Conservation (phyloP, 2,888 invertebrate genomes). For the Apamea monoglypha region DNA sequence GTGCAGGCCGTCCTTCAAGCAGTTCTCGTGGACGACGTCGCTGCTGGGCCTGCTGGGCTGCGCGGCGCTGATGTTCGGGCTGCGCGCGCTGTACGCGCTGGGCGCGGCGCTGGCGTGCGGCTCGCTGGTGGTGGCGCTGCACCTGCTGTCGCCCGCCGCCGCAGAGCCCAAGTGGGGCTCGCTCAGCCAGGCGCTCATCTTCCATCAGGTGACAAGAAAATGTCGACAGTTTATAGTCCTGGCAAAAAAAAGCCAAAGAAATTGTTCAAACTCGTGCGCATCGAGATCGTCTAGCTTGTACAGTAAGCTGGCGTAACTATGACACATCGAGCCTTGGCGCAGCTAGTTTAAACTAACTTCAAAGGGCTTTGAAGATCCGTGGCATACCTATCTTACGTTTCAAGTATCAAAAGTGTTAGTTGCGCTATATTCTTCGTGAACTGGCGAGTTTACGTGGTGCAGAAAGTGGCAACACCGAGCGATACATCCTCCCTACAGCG, state of each 20-base stretch:
- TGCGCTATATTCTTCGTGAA: too few relatives aligned
- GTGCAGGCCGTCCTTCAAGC: conserved; percentile 97
- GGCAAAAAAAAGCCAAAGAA: neutral
- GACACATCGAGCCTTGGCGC: too few relatives aligned
- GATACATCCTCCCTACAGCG: too few relatives aligned
- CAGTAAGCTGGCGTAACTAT: neutral
- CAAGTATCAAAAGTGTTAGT: too few relatives aligned
- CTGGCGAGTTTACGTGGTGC: too few relatives aligned
- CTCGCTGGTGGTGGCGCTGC: conserved; percentile 96
- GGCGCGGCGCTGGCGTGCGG: conserved; percentile 95
- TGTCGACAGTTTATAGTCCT: too few relatives aligned
- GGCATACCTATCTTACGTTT: too few relatives aligned
- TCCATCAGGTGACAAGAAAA: conserved; percentile 92
- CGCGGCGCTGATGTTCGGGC: conserved; percentile 97
- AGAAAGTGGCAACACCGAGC: too few relatives aligned
- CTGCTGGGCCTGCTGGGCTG: conserved; percentile 96
- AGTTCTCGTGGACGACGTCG: conserved; percentile 98
- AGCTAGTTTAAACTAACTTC: too few relatives aligned
- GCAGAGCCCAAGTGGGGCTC: conserved; percentile 97
- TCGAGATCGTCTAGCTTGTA: neutral
- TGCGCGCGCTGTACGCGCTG: conserved; percentile 97
- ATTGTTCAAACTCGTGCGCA: neutral
- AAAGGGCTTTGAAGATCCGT: too few relatives aligned
- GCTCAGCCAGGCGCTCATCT: conserved; percentile 99
- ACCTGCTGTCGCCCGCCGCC: conserved; percentile 96